Conservation (phyloP, 1,140 invertebrate species). For the Macrotrachela quadricornifera region DNA sequence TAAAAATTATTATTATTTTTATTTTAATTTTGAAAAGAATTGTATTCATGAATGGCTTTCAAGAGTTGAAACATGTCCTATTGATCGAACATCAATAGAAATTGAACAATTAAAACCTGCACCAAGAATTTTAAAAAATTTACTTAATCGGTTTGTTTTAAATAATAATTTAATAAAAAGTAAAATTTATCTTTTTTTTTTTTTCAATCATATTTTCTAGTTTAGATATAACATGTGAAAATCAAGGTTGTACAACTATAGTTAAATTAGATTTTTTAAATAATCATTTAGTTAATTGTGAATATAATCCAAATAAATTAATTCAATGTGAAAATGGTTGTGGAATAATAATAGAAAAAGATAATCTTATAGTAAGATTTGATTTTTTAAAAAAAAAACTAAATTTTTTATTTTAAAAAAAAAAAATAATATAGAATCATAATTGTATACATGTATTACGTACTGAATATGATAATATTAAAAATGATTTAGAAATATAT, state of each 20-base stretch:
- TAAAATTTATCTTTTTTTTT: not conserved
- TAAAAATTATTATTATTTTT: too few species aligned
- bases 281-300: slow-evolving; percentile 67
- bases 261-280: slow-evolving; percentile 62
- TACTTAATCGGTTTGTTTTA: not conserved
- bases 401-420: not conserved
- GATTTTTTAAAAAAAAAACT: not conserved
- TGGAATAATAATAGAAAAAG: slow-evolving; percentile 73
- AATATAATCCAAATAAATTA: slow-evolving; percentile 75
- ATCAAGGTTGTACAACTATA: slow-evolving; percentile 49
- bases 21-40: too few species aligned
- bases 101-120: not conserved
- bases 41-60: slow-evolving; percentile 2
- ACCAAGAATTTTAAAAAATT: slow-evolving; percentile 3
- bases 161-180: slow-evolving; percentile 1
- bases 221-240: not conserved
- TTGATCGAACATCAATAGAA: slow-evolving; percentile 1
- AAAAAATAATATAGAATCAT: slow-evolving; percentile 39
- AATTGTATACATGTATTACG: slow-evolving; percentile 73
- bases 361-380: slow-evolving; percentile 50
- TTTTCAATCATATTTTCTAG: not conserved
- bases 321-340: slow-evolving; percentile 75
- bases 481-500: slow-evolving; percentile 62
- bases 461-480: slow-evolving; percentile 56
- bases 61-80: not conserved